A percentile compares a stretch with the other conserved stretches of the same genome.
Evolutionary conservation across 1,140 invertebrate genomes (phyloP).

Genomic region (Euborellia annulipes): DNA sequence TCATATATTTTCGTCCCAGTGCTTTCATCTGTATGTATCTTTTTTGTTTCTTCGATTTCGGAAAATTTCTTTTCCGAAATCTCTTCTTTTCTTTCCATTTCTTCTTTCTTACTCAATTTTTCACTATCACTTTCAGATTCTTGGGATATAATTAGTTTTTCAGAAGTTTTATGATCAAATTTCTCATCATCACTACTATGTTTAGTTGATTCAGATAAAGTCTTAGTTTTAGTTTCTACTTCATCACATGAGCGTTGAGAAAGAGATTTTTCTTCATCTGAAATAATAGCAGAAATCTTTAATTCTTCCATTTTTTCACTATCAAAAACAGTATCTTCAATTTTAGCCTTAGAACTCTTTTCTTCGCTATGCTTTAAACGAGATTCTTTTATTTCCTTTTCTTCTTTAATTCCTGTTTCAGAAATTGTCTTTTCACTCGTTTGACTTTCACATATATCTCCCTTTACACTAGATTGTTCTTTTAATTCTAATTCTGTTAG

Average conservation of each 20-base stretch:
- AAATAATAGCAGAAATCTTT: slow-evolving; percentile 13
- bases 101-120: slow-evolving; percentile 10
- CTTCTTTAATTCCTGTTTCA: slow-evolving; percentile 16
- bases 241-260: background rate
- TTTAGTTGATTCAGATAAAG: background rate
- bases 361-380: slow-evolving; percentile 18
- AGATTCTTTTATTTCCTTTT: slow-evolving; percentile 15
- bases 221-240: no score
- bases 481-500: no score
- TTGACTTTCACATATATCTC: slow-evolving; percentile 6
- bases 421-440: slow-evolving; percentile 1
- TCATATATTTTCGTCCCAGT: slow-evolving; percentile 11
- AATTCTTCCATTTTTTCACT: slow-evolving; percentile 2
- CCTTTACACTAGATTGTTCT: no score
- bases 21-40: slow-evolving; percentile 15
- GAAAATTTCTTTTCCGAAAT: slow-evolving; percentile 23
- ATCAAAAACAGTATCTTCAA: slow-evolving; percentile 2
- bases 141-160: slow-evolving; percentile 24
- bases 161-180: background rate
- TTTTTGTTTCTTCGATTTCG: slow-evolving; percentile 26
- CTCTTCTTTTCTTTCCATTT: slow-evolving; percentile 16
- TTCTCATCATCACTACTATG: background rate
- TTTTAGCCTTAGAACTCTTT: slow-evolving; percentile 8
- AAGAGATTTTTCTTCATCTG: slow-evolving; percentile 22
- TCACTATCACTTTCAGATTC: slow-evolving; percentile 26